Percentiles rank a stretch among this genome's conserved stretches.
These are phyloP conservation scores for Bombylius major DNA, from an alignment of 2,888 invertebrate species.

Conservation along the genomic window DNA sequence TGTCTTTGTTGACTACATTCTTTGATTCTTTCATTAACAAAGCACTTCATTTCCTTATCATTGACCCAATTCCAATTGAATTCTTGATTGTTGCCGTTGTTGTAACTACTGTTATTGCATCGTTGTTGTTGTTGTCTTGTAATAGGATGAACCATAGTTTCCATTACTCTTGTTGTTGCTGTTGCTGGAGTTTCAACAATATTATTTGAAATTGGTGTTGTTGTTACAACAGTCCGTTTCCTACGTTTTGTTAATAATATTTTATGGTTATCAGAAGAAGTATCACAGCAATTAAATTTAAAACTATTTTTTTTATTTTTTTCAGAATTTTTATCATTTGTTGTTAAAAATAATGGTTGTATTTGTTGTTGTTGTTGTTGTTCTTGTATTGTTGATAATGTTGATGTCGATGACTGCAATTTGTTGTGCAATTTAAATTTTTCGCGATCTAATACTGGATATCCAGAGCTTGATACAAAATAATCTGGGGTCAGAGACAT, in stretches of 20 bases:
- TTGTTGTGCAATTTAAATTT: conserved; percentile 3
- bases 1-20: not conserved
- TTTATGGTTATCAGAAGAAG: not conserved
- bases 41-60: conserved; percentile 8
- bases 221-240: too few species aligned
- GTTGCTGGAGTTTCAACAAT: too few species aligned
- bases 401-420: too few species aligned
- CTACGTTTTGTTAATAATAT: conserved; percentile 6
- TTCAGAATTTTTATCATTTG: not conserved
- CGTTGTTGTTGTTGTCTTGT: not conserved
- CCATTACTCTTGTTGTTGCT: too few species aligned
- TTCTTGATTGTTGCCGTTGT: not conserved
- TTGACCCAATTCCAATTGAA: not conserved
- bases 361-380: not conserved
- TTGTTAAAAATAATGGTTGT: not conserved
- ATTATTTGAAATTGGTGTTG: too few species aligned
- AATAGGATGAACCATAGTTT: not conserved
- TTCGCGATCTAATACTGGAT: conserved; percentile 20
- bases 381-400: not conserved
- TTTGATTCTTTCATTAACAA: not conserved
- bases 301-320: not conserved
- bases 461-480: conserved; percentile 27
- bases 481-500: conserved; percentile 25
- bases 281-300: not conserved
- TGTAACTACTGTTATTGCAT: not conserved